Percentiles rank a stretch among this genome's conserved stretches.
These are phyloP conservation scores for Zele albiditarsus DNA, from an alignment of 2,888 invertebrate species.

Conservation along the genomic window DNA sequence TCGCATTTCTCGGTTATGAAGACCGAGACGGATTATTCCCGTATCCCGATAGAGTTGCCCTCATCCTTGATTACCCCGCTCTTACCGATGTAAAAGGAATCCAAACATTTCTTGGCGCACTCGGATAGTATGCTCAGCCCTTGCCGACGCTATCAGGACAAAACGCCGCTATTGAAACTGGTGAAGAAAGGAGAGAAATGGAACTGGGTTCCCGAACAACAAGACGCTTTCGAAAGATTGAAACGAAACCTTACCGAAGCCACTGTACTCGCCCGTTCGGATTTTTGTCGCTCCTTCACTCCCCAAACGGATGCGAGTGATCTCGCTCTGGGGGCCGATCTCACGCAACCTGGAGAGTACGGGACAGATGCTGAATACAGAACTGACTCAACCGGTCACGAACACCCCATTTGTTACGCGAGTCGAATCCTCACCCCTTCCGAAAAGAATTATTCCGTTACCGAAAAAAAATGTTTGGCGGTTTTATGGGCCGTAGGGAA, in stretches of 20 bases:
- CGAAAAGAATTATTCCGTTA: background rate
- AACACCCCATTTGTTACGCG: slow-evolving; percentile 9
- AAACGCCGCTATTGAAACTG: background rate
- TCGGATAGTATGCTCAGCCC: slow-evolving; percentile 47
- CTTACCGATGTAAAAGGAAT: slow-evolving; percentile 44
- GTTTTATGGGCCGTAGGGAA: background rate
- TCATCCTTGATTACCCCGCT: slow-evolving; percentile 27
- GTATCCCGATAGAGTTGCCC: slow-evolving; percentile 35
- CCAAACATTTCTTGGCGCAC: slow-evolving; percentile 49
- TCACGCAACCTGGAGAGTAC: background rate
- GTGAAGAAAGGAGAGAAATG: slow-evolving; percentile 1
- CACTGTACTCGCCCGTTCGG: slow-evolving; percentile 32
- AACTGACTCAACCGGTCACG: no score
- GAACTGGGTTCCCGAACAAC: slow-evolving; percentile 24
- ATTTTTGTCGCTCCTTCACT: slow-evolving; percentile 24
- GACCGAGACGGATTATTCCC: slow-evolving; percentile 2
- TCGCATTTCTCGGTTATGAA: slow-evolving; percentile 41
- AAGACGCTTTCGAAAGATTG: slow-evolving; percentile 28
- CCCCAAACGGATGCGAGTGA: slow-evolving; percentile 22
- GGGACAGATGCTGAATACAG: background rate
- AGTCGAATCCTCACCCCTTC: background rate
- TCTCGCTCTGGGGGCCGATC: slow-evolving; percentile 8
- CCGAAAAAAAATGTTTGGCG: no score
- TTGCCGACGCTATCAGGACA: slow-evolving; percentile 1
- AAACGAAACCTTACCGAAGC: slow-evolving; percentile 5